phyloP scores from a whole-genome alignment of 2,888 invertebrate species.

The Scaptomyza reducta region DNA sequence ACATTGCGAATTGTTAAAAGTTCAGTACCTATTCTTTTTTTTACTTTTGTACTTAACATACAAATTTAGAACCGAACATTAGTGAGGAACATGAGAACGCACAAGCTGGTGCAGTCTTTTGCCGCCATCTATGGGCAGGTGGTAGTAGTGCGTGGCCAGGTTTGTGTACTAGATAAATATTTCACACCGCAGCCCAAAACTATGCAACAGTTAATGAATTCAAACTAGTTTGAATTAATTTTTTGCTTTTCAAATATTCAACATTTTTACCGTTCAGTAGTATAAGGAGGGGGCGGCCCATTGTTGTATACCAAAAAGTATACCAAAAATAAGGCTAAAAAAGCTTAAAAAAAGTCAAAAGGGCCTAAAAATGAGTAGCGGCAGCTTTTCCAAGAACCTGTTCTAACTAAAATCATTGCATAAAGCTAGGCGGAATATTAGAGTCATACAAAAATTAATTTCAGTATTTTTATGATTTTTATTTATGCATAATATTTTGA shows the following conservation, averaged over 20 bases:
- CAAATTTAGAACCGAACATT: not conserved
- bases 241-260: constrained; percentile 56
- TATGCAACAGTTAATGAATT: not conserved
- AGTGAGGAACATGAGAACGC: not conserved
- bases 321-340: too few species aligned
- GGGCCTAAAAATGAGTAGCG: too few species aligned
- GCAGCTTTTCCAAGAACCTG: too few species aligned
- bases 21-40: not conserved
- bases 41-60: not conserved
- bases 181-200: not conserved
- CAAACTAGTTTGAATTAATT: not conserved
- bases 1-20: not conserved
- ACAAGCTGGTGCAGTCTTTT: not conserved
- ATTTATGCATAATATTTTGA: constrained; percentile 78
- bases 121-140: constrained; percentile 5
- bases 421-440: too few species aligned
- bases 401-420: too few species aligned
- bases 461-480: constrained; percentile 16
- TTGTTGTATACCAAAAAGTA: too few species aligned
- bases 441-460: too few species aligned
- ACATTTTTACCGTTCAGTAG: too few species aligned
- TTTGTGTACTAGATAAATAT: not conserved
- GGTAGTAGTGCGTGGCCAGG: not conserved
- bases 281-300: too few species aligned
- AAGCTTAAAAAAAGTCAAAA: too few species aligned